These are phyloP conservation scores for Abramis brama DNA, from an alignment of 2,113 vertebrate genomes.

Conservation along the genomic window DNA sequence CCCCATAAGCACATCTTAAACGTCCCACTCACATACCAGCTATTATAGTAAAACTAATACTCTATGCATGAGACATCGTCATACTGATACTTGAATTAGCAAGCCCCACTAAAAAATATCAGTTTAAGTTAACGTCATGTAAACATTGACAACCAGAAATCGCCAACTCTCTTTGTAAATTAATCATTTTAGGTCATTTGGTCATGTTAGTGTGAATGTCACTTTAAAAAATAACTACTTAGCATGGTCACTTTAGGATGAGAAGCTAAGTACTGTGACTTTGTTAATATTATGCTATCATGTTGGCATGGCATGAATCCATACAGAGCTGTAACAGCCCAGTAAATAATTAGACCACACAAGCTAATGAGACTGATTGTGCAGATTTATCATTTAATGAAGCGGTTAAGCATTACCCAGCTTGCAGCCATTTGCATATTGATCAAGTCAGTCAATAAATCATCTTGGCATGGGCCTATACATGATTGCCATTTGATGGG, in stretches of 20 bases:
- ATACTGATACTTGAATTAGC: neutral
- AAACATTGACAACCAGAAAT: neutral
- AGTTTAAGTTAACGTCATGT: neutral
- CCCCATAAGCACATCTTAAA: neutral
- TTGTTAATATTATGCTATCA: neutral
- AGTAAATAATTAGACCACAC: conserved; percentile 31
- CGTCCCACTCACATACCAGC: neutral
- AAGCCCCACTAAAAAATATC: neutral
- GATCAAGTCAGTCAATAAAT: conserved; percentile 58
- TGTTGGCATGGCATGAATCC: conserved; percentile 18
- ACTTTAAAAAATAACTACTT: neutral
- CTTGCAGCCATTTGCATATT: conserved; percentile 61
- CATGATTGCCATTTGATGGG: conserved; percentile 32
- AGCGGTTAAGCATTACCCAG: conserved; percentile 60
- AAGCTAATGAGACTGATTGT: conserved; percentile 60
- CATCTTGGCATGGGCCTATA: conserved; percentile 41
- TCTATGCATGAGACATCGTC: neutral
- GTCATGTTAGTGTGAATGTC: neutral
- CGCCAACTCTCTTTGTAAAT: neutral
- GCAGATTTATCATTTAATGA: conserved; percentile 62
- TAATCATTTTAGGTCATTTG: neutral
- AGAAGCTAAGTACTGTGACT: neutral
- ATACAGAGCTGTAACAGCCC: neutral
- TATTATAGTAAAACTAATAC: neutral
- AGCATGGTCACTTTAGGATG: neutral